phyloP scores from a whole-genome alignment of 2,113 vertebrate species.

The Pandion haliaetus region DNA sequence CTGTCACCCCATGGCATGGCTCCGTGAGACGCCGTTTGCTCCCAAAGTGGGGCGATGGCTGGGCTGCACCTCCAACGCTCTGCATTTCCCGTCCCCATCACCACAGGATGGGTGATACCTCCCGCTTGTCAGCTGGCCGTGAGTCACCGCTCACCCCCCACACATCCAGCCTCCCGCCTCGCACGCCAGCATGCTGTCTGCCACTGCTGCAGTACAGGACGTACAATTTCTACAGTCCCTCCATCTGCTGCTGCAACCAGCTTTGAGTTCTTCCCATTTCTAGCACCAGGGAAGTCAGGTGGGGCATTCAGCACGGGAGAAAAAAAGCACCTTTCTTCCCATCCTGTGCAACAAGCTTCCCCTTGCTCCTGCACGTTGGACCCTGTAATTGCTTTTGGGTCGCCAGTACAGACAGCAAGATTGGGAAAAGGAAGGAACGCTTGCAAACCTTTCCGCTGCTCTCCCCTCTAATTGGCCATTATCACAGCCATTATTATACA shows the following conservation, averaged over 20 bases:
- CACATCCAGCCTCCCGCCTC: neutral
- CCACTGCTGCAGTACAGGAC: neutral
- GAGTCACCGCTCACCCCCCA: neutral
- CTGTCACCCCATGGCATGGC: accelerated
- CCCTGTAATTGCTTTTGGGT: neutral
- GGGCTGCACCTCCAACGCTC: neutral
- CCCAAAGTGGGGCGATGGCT: accelerated
- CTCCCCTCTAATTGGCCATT: neutral
- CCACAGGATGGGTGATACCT: neutral
- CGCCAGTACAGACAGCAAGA: accelerated
- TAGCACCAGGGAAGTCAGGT: neutral
- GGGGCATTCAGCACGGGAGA: neutral
- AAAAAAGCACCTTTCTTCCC: neutral
- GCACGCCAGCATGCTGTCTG: neutral
- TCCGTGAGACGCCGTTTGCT: accelerated
- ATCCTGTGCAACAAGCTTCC: neutral
- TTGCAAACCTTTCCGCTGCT: neutral
- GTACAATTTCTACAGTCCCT: neutral
- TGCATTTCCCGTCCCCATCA: accelerated
- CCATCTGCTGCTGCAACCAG: constrained; percentile 20
- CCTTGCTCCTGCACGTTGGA: accelerated
- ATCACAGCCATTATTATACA: neutral
- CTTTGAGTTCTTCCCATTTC: neutral
- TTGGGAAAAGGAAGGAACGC: neutral
- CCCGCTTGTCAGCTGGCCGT: neutral